A percentile compares a stretch with the other conserved stretches of the same genome.
Evolutionary conservation across 2,797 vertebrate species (phyloP).

Genomic region (Micromesistius poutassou): DNA sequence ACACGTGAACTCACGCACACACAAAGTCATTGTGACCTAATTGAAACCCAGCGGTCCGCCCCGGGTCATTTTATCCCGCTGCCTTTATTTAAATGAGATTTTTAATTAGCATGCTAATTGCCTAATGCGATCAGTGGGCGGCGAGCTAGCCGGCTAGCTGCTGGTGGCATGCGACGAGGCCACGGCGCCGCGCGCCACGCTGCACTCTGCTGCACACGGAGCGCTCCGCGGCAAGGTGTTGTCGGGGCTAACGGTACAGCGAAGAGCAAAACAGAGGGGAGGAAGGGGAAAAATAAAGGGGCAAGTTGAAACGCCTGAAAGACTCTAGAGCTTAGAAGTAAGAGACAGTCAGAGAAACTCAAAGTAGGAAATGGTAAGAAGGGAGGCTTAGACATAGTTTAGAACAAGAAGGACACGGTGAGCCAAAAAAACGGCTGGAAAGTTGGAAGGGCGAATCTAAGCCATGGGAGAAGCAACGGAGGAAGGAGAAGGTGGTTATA

Average conservation of each 20-base stretch:
- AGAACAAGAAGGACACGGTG: neutral
- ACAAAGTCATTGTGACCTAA: conserved; percentile 71
- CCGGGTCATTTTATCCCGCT: conserved; percentile 68
- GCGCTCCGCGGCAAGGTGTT: conserved; percentile 28
- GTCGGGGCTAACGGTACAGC: conserved; percentile 14
- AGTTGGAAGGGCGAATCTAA: neutral
- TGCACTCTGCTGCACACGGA: conserved; percentile 51
- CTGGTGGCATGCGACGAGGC: conserved; percentile 60
- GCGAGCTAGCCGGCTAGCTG: conserved; percentile 63
- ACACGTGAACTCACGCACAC: conserved; percentile 32
- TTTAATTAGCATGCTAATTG: conserved; percentile 83
- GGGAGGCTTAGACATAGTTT: conserved; percentile 9
- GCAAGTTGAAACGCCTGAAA: neutral
- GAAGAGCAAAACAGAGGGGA: neutral
- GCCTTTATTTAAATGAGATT: conserved; percentile 78
- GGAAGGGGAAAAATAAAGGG: neutral
- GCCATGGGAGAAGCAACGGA: neutral
- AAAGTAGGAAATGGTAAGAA: neutral
- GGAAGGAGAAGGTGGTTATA: no score
- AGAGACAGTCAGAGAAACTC: neutral
- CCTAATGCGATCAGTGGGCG: conserved; percentile 72
- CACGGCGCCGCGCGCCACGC: conserved; percentile 45
- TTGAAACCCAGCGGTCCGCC: conserved; percentile 72
- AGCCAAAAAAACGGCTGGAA: neutral
- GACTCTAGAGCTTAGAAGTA: neutral